A percentile compares a stretch with the other conserved stretches of the same genome.
Evolutionary conservation across 1,140 invertebrate genomes (phyloP).

Genomic region (Platorchestia sp.): DNA sequence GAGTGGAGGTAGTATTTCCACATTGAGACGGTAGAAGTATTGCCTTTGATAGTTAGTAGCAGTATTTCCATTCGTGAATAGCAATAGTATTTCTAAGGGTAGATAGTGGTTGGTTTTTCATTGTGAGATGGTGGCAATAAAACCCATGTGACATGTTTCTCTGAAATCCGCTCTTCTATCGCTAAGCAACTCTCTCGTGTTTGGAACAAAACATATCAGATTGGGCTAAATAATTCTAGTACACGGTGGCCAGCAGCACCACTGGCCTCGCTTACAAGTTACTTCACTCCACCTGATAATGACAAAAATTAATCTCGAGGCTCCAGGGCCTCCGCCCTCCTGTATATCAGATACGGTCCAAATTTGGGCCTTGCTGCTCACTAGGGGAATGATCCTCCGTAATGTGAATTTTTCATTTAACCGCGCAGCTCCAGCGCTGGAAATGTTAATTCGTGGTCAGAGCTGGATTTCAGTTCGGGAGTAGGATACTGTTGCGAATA

Average conservation of each 20-base stretch:
- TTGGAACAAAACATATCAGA: neutral
- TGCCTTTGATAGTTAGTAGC: neutral
- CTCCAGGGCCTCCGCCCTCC: neutral
- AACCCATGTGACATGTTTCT: neutral
- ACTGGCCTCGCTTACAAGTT: neutral
- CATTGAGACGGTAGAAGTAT: neutral
- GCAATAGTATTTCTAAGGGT: too few relatives aligned
- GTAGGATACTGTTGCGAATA: too few relatives aligned
- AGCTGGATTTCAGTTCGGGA: neutral
- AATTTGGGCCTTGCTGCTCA: neutral
- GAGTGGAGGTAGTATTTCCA: too few relatives aligned
- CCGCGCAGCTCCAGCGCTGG: neutral
- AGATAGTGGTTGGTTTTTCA: too few relatives aligned
- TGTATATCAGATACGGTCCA: neutral
- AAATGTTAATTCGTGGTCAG: neutral
- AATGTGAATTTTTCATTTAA: neutral
- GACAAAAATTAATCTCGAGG: neutral
- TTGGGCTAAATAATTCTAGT: neutral
- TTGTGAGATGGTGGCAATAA: neutral
- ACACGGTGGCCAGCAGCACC: neutral
- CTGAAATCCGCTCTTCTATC: neutral
- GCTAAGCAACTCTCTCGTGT: neutral
- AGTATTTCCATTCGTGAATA: neutral
- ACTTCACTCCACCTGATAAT: neutral
- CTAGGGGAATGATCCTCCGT: neutral